These are phyloP conservation scores for Agapornis canus DNA, from an alignment of 2,797 vertebrate species.

Conservation along the genomic window DNA sequence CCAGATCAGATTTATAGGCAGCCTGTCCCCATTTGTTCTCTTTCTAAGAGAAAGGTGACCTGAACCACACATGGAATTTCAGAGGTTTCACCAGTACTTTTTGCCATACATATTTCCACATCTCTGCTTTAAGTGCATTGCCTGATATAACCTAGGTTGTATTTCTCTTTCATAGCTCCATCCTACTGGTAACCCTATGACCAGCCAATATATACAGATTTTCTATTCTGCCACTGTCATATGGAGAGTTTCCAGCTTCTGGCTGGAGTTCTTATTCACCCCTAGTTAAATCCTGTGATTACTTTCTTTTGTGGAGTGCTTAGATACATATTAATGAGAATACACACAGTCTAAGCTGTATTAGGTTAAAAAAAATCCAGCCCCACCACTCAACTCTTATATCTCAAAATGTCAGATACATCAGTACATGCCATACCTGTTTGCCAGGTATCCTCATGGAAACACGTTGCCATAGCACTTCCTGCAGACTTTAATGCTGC, in stretches of 20 bases:
- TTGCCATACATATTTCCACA: background rate
- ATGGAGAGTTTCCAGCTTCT: constrained; percentile 2
- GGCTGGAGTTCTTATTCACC: background rate
- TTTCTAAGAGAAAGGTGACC: background rate
- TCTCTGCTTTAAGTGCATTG: background rate
- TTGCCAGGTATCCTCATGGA: constrained; percentile 52
- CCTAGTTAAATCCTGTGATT: constrained; percentile 27
- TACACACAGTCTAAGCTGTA: background rate
- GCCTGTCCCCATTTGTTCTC: background rate
- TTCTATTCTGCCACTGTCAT: background rate
- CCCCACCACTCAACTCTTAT: background rate
- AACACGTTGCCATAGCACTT: constrained; percentile 72
- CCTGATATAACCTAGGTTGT: background rate
- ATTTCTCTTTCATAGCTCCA: background rate
- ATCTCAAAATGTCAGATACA: constrained; percentile 32
- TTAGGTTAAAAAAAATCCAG: background rate
- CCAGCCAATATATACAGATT: background rate
- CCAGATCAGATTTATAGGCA: background rate
- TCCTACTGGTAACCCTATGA: background rate
- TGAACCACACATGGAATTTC: background rate
- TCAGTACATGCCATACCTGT: constrained; percentile 38
- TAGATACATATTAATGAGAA: constrained; percentile 35
- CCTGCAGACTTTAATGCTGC: constrained; percentile 44
- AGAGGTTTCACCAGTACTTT: background rate
- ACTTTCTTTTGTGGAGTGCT: constrained; percentile 18